phyloP scores from a whole-genome alignment of 1,140 invertebrate species.

The Scaptomyza hsui region DNA sequence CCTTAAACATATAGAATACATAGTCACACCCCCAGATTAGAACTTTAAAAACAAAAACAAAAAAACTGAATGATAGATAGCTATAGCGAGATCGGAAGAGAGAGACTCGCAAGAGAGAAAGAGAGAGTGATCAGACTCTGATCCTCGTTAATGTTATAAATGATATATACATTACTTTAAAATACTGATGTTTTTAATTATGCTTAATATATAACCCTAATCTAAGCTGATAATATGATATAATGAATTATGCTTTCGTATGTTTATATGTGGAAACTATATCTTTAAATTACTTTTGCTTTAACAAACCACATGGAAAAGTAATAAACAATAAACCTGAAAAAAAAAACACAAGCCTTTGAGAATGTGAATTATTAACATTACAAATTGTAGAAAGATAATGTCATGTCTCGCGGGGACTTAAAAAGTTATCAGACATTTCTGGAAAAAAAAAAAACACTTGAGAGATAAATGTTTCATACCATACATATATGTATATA shows the following conservation, averaged over 20 bases:
- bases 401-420: slow-evolving; percentile 20
- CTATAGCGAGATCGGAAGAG: background rate
- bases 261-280: slow-evolving; percentile 42
- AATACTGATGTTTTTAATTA: slow-evolving; percentile 39
- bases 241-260: slow-evolving; percentile 67
- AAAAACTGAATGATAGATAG: slow-evolving; percentile 10
- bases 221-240: slow-evolving; percentile 50
- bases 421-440: slow-evolving; percentile 42
- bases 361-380: slow-evolving; percentile 30
- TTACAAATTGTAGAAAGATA: slow-evolving; percentile 24
- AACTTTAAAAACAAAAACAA: no score
- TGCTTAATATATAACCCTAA: slow-evolving; percentile 34
- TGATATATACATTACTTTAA: slow-evolving; percentile 16
- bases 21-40: no score
- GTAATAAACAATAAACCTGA: slow-evolving; percentile 22
- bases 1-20: no score
- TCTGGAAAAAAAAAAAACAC: slow-evolving; percentile 13
- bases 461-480: slow-evolving; percentile 6
- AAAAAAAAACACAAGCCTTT: slow-evolving; percentile 4
- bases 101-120: background rate
- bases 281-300: slow-evolving; percentile 29
- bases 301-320: slow-evolving; percentile 35
- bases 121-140: slow-evolving; percentile 18
- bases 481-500: slow-evolving; percentile 1
- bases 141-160: slow-evolving; percentile 6